phyloP scores from a whole-genome alignment of 2,113 vertebrate species.

The Micronycteris hirsuta region DNA sequence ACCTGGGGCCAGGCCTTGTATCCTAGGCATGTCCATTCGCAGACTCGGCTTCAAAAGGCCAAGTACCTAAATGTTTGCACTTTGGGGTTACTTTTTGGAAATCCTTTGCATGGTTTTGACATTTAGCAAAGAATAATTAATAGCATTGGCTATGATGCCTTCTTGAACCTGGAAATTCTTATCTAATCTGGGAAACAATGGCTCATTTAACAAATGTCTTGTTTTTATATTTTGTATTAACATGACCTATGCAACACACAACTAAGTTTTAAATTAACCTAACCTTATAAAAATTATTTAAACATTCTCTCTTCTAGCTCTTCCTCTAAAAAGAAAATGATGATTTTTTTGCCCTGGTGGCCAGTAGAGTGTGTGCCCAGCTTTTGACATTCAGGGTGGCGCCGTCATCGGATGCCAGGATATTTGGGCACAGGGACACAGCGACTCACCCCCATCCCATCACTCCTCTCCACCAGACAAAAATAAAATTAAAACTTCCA shows the following conservation, averaged over 20 bases:
- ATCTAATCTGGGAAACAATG: neutral
- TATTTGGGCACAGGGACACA: neutral
- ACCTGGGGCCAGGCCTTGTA: too few species aligned
- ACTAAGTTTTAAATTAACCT: neutral
- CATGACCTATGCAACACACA: neutral
- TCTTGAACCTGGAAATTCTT: neutral
- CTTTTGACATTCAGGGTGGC: rapidly evolving
- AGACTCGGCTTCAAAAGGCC: neutral
- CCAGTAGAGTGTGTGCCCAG: rapidly evolving
- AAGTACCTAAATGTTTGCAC: neutral
- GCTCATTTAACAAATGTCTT: neutral
- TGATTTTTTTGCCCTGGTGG: neutral
- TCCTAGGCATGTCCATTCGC: neutral
- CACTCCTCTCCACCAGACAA: neutral
- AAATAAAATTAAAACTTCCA: neutral
- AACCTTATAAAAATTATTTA: neutral
- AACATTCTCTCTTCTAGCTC: neutral
- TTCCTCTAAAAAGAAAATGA: neutral
- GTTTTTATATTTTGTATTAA: neutral
- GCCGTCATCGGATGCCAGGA: neutral
- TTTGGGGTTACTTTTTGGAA: neutral
- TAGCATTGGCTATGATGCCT: neutral
- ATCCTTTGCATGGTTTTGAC: neutral
- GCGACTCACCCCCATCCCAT: too few species aligned
- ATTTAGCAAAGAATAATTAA: neutral